These are phyloP conservation scores for Tragelaphus eurycerus DNA, from an alignment of 2,797 vertebrate species.

Conservation along the genomic window DNA sequence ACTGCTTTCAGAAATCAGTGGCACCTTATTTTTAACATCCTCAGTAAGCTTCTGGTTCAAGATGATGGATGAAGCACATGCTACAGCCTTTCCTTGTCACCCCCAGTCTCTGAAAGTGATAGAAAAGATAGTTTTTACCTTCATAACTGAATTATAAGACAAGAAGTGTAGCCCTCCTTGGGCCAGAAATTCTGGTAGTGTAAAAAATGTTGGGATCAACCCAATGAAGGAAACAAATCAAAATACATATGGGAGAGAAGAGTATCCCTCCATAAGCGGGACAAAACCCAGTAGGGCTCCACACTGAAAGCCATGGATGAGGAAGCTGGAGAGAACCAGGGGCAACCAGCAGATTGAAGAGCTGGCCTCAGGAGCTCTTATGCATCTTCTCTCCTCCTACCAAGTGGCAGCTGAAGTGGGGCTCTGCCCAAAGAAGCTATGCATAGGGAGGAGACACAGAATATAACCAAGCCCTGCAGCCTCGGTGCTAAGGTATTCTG, in stretches of 20 bases:
- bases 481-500: neutral
- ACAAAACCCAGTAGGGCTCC: neutral
- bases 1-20: neutral
- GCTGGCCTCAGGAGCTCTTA: neutral
- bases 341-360: neutral
- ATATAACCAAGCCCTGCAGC: neutral
- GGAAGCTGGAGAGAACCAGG: neutral
- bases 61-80: neutral
- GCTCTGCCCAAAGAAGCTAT: neutral
- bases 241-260: neutral
- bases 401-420: neutral
- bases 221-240: neutral
- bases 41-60: neutral
- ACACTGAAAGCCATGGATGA: neutral
- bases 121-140: neutral
- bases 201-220: neutral
- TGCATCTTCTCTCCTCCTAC: neutral
- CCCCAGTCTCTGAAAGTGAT: neutral
- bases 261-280: neutral
- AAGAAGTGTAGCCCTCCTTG: neutral
- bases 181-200: slow-evolving; percentile 14
- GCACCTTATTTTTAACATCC: neutral
- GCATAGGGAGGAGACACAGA: neutral
- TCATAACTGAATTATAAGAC: neutral
- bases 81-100: neutral